Evolutionary conservation across 2,113 vertebrate species (phyloP).

Genomic region (Dicrurus megarhynchus): DNA sequence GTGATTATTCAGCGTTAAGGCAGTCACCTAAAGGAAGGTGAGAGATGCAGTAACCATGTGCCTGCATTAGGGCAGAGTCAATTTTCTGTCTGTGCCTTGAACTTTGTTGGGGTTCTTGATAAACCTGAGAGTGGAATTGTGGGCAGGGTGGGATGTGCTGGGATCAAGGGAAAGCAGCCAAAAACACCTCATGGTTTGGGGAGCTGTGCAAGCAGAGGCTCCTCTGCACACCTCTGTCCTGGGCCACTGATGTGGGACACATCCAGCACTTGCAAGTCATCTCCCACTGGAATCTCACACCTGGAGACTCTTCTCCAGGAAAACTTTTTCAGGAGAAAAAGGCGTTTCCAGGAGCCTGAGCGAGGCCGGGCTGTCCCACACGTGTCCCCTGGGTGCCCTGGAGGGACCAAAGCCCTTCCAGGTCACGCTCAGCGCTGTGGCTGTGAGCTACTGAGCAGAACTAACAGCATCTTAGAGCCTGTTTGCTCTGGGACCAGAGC

Average conservation of each 20-base stretch:
- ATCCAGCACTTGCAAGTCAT: fast-evolving
- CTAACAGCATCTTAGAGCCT: neutral
- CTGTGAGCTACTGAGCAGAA: neutral
- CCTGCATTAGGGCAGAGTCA: neutral
- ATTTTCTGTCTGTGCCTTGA: neutral
- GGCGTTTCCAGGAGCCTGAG: neutral
- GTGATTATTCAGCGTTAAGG: neutral
- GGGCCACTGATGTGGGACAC: neutral
- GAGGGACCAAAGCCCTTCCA: neutral
- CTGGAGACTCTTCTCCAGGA: neutral
- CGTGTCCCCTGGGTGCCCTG: neutral
- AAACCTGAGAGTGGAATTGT: neutral
- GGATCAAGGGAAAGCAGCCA: neutral
- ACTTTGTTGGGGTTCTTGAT: neutral
- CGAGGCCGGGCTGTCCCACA: fast-evolving
- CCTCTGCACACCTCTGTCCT: neutral
- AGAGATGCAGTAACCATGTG: neutral
- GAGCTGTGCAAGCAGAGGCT: neutral
- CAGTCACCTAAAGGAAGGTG: neutral
- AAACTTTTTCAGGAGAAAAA: neutral
- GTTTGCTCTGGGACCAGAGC: constrained; percentile 10
- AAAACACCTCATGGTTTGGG: fast-evolving
- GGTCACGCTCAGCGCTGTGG: neutral
- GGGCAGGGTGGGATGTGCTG: neutral
- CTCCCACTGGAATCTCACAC: neutral